Conservation (phyloP, 2,113 vertebrate species). For the Macquaria ambigua region DNA sequence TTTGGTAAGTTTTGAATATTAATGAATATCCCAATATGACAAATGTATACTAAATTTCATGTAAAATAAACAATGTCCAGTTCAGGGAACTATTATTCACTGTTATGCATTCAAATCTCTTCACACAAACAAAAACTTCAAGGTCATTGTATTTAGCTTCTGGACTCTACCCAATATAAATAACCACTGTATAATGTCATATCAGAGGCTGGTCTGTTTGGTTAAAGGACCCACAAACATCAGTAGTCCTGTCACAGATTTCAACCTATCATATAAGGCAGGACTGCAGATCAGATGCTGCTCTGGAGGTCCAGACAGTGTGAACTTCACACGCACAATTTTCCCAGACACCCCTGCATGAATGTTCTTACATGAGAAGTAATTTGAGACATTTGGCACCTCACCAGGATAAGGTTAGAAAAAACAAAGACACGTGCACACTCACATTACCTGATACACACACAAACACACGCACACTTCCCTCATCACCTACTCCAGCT, state of each 20-base stretch:
- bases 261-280: slow-evolving; percentile 31
- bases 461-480: slow-evolving; percentile 23
- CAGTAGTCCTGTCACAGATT: neutral
- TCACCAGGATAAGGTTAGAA: slow-evolving; percentile 56
- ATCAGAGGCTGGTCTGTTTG: neutral
- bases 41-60: neutral
- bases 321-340: slow-evolving; percentile 33
- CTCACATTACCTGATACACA: slow-evolving; percentile 32
- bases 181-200: neutral
- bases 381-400: slow-evolving; percentile 68
- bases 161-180: neutral
- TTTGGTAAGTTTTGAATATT: neutral
- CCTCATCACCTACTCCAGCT: slow-evolving; percentile 58
- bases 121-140: neutral
- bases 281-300: slow-evolving; percentile 18
- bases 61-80: neutral
- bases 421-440: slow-evolving; percentile 19
- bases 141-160: neutral
- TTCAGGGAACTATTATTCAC: neutral
- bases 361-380: slow-evolving; percentile 47
- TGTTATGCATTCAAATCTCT: neutral
- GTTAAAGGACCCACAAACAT: neutral
- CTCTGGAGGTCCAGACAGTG: slow-evolving; percentile 11
- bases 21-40: neutral
- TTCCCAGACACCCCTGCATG: slow-evolving; percentile 44